Conservation (phyloP, 2,113 vertebrate species). For the Poecile atricapillus region DNA sequence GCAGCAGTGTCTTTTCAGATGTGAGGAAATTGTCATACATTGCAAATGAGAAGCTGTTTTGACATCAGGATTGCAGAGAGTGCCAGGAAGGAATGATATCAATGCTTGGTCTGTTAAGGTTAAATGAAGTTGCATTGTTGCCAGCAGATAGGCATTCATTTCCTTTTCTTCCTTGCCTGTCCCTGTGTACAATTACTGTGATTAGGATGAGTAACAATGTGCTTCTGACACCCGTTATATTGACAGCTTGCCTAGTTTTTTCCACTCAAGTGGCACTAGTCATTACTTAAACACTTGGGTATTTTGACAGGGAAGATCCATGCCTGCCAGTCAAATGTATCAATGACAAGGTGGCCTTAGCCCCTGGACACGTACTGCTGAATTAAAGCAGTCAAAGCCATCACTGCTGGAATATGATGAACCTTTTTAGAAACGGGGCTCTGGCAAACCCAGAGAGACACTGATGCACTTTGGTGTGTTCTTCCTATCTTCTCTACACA, state of each 20-base stretch:
- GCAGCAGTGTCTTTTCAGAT: slow-evolving; percentile 88
- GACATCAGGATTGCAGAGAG: slow-evolving; percentile 77
- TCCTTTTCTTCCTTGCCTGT: slow-evolving; percentile 72
- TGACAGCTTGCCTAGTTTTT: slow-evolving; percentile 77
- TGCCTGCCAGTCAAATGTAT: slow-evolving; percentile 87
- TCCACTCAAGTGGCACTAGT: slow-evolving; percentile 78
- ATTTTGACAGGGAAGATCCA: slow-evolving; percentile 81
- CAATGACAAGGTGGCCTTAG: slow-evolving; percentile 79
- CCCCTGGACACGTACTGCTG: slow-evolving; percentile 70
- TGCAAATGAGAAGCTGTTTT: slow-evolving; percentile 94
- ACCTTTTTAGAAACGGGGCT: slow-evolving; percentile 72
- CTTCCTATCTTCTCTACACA: background rate
- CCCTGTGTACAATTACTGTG: slow-evolving; percentile 77
- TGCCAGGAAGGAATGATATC: slow-evolving; percentile 84
- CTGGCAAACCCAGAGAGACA: background rate
- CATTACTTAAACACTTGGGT: slow-evolving; percentile 78
- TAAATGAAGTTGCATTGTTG: slow-evolving; percentile 83
- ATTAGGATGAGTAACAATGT: slow-evolving; percentile 80
- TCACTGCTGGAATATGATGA: slow-evolving; percentile 71
- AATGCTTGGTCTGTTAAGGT: slow-evolving; percentile 80
- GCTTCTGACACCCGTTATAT: slow-evolving; percentile 73
- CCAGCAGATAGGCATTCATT: slow-evolving; percentile 77
- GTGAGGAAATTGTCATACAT: slow-evolving; percentile 96
- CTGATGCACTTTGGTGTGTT: background rate
- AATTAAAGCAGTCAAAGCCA: slow-evolving; percentile 85